Conservation (phyloP, 2,888 invertebrate genomes). For the Scaptomyza cyrtandrae region DNA sequence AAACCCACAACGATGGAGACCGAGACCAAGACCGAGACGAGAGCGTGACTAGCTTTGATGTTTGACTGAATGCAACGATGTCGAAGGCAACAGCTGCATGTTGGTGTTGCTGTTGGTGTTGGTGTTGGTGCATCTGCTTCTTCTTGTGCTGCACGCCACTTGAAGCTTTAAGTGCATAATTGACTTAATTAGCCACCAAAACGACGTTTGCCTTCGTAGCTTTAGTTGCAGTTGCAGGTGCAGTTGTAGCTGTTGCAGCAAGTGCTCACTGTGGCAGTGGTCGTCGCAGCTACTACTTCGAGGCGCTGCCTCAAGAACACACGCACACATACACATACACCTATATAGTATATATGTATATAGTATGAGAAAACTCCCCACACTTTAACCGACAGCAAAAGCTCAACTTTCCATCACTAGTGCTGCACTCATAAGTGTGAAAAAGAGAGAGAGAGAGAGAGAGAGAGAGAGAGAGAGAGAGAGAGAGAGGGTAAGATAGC, state of each 20-base stretch:
- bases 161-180: conserved; percentile 76
- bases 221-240: conserved; percentile 15
- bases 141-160: conserved; percentile 67
- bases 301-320: conserved; percentile 69
- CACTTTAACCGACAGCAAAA: conserved; percentile 7
- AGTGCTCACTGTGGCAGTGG: conserved; percentile 29
- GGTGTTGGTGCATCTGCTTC: conserved; percentile 11
- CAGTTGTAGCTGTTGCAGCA: conserved; percentile 20
- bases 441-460: background rate
- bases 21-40: conserved; percentile 5
- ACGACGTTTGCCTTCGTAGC: conserved; percentile 59
- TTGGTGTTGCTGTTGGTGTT: background rate
- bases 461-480: background rate
- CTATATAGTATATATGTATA: no score
- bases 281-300: conserved; percentile 60
- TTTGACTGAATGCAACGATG: conserved; percentile 69
- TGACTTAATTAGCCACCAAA: conserved; percentile 78
- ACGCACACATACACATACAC: background rate
- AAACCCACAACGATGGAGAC: conserved; percentile 52
- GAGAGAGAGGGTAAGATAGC: background rate
- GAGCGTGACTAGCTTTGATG: conserved; percentile 76
- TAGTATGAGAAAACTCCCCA: no score
- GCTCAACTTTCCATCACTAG: conserved; percentile 30
- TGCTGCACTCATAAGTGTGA: conserved; percentile 5
- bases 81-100: conserved; percentile 24